phyloP scores from a whole-genome alignment of 2,113 vertebrate species.

The Cathartes aura region DNA sequence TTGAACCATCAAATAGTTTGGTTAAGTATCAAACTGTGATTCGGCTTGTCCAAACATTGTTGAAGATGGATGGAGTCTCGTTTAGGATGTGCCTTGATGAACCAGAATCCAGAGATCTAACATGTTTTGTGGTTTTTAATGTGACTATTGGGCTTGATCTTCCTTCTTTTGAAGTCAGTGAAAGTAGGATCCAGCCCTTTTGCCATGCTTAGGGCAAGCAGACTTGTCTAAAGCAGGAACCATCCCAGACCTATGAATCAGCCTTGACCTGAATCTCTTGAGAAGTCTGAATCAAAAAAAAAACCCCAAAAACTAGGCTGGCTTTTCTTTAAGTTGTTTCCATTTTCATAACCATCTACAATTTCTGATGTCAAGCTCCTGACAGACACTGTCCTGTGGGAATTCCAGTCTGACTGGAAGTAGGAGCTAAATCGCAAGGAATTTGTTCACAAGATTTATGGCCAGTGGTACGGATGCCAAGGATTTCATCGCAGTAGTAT shows the following conservation, averaged over 20 bases:
- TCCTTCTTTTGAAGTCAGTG: not conserved
- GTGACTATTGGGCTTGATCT: not conserved
- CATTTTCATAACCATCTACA: not conserved
- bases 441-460: not conserved
- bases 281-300: not conserved
- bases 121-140: not conserved
- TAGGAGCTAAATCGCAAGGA: not conserved
- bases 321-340: not conserved
- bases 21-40: slow-evolving; percentile 15
- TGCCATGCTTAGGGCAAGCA: not conserved
- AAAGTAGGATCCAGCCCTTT: not conserved
- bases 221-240: not conserved
- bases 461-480: not conserved
- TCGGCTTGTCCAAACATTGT: not conserved
- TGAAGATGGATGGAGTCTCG: not conserved
- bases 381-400: slow-evolving; percentile 14
- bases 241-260: not conserved
- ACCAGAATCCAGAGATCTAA: not conserved
- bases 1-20: slow-evolving; percentile 17
- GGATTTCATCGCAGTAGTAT: not conserved
- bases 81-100: not conserved
- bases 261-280: not conserved
- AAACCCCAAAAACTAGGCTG: not conserved
- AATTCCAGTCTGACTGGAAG: slow-evolving; percentile 5
- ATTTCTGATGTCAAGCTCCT: not conserved